Evolutionary conservation across 2,888 invertebrate genomes (phyloP), one percentile per base, ranked within the genome.

Genomic region (Drosophila parthenogenetica): DNA sequence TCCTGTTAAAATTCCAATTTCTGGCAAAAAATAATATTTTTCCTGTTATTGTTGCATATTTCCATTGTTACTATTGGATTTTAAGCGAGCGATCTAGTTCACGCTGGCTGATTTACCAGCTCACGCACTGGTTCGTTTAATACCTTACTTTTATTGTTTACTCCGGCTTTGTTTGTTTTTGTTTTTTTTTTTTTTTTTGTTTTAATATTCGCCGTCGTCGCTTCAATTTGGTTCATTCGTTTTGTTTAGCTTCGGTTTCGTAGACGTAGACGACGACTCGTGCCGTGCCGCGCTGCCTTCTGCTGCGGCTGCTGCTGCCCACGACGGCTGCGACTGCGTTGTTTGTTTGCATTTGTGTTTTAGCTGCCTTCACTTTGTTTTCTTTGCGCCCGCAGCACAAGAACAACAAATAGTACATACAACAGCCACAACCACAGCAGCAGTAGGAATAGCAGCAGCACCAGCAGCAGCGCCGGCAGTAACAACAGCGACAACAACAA

Each of bases 321-420:
- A 66, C 73, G 66, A 50, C 66, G 73, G 67, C 66, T 65, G 81
- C 79, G 79, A 65, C 71, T 72, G 84, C 71, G 78, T 86, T 78
- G 74, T 77, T 77, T 77, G 87, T 83, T 82, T 86, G 82, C 77
- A 69, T 79, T 82, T 85, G 82, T 83, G 81, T 82, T 82, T 82
- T 83, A 86, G 81, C 72, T 80, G 79, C 69, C 69, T 78, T 40
- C 72, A 73, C 72, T 77, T 73, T 77, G 80, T 80, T 77, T 72
- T 73, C 73, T 63, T 69, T 73, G 62, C 73, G 64, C 73, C 67
- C 75, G 75, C 77, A 75, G 75, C 77, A 61, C 77, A 75, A 72
- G 61, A 75, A 68, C 68, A 75, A 75, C 75, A 76, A 75, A 75
- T 76, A 75, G 59, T 59, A 65, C 71, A 40, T 57, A 54, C 50